phyloP scores from a whole-genome alignment of 2,797 vertebrate species.

The Tarsius wallacei region DNA sequence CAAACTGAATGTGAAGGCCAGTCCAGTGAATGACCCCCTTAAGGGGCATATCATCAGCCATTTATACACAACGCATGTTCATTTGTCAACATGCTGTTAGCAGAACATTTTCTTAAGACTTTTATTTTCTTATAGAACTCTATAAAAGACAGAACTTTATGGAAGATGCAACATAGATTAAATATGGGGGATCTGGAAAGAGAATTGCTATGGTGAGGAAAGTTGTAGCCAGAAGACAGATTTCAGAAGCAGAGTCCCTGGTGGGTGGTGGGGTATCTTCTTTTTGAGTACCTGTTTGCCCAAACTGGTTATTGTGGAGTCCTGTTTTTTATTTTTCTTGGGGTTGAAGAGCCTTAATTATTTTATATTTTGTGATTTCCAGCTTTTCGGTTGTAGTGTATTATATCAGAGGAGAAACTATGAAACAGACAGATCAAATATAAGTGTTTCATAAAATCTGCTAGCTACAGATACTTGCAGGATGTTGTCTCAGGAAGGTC shows the following conservation, averaged over 20 bases:
- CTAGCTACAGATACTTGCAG: background rate
- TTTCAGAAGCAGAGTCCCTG: background rate
- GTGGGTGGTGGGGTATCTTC: background rate
- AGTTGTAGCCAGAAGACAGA: background rate
- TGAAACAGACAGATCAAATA: background rate
- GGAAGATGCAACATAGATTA: background rate
- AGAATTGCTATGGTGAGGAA: background rate
- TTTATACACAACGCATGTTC: background rate
- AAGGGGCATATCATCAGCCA: background rate
- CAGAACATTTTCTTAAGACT: background rate
- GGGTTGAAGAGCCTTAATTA: background rate
- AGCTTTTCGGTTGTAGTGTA: background rate
- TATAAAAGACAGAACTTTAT: background rate
- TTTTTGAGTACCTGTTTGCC: background rate
- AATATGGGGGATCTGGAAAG: background rate
- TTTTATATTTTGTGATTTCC: background rate
- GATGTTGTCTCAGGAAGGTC: background rate
- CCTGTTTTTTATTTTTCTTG: background rate
- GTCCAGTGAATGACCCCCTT: background rate
- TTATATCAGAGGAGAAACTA: background rate
- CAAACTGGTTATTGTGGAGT: background rate
- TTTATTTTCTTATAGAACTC: constrained; percentile 16
- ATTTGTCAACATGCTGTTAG: background rate
- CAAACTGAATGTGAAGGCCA: background rate
- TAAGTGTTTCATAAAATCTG: background rate